Evolutionary conservation across 92 coral and sea anemone species (phyloP), one percentile per base, ranked within the genome.

Genomic region (Epizoanthus illoricatus): DNA sequence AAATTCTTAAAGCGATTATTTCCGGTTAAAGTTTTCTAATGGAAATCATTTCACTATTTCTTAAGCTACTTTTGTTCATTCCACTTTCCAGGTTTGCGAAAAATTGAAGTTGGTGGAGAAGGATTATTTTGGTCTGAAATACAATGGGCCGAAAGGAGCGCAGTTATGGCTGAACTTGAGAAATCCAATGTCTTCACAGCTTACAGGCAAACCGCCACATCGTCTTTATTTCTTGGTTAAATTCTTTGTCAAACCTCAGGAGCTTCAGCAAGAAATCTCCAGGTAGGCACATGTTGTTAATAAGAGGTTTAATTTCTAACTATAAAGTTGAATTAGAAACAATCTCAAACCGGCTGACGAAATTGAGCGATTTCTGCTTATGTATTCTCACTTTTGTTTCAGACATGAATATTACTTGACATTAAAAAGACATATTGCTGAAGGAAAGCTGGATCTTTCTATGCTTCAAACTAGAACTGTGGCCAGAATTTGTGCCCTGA

Each of bases 171-270:
- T 96, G 75, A 96, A 96, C 84, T 86, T 93, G 87, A 87, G 99
- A 90, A 96, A 96, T 86, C 55, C 93, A 12, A 70, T 96, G 94
- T 87, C 99, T 4, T 89, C 91, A 47, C 99, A 96, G 80, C 90
- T 96, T 18, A 90, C 93, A 71, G 99, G 99, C 43, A 93, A 91
- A 65, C 98, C 94, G 3, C 99, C 99, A 3, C 83, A 96, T 84
- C 91, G 99, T 33, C 89, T 96, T 57, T 93, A 92, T 88, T 90
- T 96, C 79, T 86, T 93, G 61, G 99, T 96, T 40, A 96, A 96
- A 90, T 96, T 91, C 76, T 96, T 96, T 88, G 99, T 96, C 19
- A 96, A 91, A 65, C 99, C 99, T 71, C 99, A 96, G 81, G 99
- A 96, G 85, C 84, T 96, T 67, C 99, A 96, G 85, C 99, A 96